Conservation (phyloP, 2,797 vertebrate genomes). For the Furcifer pardalis region DNA sequence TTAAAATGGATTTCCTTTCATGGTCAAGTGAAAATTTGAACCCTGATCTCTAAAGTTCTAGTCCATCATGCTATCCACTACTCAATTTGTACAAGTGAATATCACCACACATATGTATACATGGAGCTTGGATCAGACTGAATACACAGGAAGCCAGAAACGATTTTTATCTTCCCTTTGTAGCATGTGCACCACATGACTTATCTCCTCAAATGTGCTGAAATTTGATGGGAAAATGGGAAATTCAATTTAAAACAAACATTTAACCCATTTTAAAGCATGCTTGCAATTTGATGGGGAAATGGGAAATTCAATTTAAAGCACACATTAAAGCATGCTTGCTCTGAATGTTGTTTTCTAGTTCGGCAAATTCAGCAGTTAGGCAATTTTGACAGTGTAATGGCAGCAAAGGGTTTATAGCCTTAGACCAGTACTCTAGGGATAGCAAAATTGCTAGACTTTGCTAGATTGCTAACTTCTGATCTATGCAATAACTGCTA, state of each 20-base stretch:
- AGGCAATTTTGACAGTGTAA: neutral
- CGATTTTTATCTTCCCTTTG: neutral
- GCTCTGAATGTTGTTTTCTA: neutral
- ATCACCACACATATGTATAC: neutral
- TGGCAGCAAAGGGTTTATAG: neutral
- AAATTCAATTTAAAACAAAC: too few species aligned
- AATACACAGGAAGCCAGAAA: neutral
- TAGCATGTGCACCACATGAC: neutral
- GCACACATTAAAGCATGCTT: neutral
- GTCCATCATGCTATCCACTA: too few species aligned
- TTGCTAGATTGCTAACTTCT: neutral
- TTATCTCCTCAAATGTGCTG: neutral
- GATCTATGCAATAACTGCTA: neutral
- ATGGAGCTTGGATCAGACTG: neutral
- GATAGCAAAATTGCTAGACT: neutral
- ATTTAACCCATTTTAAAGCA: neutral
- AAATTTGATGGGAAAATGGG: neutral
- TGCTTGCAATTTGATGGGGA: neutral
- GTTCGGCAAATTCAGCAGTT: neutral
- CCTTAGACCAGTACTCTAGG: neutral
- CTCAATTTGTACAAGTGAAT: neutral
- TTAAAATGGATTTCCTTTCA: too few species aligned
- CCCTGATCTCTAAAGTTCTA: too few species aligned
- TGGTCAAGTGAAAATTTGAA: too few species aligned
- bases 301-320: too few species aligned